A percentile compares a stretch with the other conserved stretches of the same genome.
Evolutionary conservation across 2,888 invertebrate genomes (phyloP).

Genomic region (Lymantria dispar): DNA sequence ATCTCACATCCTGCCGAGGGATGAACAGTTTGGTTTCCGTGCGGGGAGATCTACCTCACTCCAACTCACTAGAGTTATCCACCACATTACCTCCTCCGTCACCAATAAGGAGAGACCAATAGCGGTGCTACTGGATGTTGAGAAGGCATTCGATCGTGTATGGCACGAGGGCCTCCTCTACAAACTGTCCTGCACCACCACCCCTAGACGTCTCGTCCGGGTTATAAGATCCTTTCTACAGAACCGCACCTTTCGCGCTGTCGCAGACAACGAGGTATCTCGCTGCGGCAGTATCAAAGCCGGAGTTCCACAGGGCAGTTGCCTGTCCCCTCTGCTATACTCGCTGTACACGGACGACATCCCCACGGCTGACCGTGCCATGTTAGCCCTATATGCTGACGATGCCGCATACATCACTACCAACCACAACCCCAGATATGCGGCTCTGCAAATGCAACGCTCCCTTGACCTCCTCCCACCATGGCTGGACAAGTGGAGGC

Average conservation of each 20-base stretch:
- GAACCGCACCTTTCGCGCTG: neutral
- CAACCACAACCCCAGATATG: neutral
- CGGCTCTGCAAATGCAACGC: neutral
- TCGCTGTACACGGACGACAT: neutral
- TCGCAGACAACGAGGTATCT: neutral
- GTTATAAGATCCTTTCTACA: neutral
- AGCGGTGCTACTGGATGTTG: neutral
- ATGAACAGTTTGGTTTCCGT: conserved; percentile 15
- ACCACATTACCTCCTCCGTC: neutral
- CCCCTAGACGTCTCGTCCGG: neutral
- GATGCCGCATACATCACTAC: neutral
- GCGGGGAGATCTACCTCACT: conserved; percentile 11
- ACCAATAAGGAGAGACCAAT: neutral
- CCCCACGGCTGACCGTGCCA: neutral
- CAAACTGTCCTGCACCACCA: neutral
- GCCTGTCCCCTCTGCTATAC: neutral
- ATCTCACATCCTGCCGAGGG: neutral
- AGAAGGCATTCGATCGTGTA: neutral
- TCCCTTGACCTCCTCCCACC: neutral
- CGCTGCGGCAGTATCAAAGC: neutral
- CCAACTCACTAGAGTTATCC: conserved; percentile 2
- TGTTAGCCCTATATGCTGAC: neutral
- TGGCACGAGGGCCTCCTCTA: neutral
- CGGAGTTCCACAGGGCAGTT: neutral
- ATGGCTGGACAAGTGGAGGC: conserved; percentile 2